These are phyloP conservation scores for Caretta caretta DNA, from an alignment of 2,113 vertebrate species.

Conservation along the genomic window DNA sequence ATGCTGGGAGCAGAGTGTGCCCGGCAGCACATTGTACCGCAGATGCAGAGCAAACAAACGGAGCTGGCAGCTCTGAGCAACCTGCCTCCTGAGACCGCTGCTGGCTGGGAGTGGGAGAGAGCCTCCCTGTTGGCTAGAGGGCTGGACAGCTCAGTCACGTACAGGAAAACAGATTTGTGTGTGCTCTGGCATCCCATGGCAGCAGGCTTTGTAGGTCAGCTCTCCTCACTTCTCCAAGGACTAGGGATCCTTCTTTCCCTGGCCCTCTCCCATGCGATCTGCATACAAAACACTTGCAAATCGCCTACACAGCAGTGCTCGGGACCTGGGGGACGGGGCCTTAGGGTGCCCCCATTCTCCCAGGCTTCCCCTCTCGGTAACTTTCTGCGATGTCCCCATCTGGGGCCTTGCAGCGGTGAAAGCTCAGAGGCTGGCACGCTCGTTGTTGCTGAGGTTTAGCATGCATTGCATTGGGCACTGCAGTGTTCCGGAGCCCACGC, in stretches of 20 bases:
- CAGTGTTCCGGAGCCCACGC: too few species aligned
- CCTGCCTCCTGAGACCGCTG: background rate
- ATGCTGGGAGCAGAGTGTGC: background rate
- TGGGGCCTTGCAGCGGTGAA: background rate
- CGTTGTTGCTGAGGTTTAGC: background rate
- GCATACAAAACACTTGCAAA: background rate
- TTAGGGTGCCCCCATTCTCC: background rate
- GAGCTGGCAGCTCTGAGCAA: background rate
- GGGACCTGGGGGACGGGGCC: background rate
- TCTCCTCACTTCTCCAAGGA: background rate
- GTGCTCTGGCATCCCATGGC: background rate
- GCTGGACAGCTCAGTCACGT: background rate
- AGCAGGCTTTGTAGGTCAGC: background rate
- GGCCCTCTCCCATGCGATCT: background rate
- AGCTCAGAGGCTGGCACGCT: background rate
- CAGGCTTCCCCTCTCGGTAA: background rate
- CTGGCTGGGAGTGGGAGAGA: background rate
- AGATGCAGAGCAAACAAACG: background rate
- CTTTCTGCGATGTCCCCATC: background rate
- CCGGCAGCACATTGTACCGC: background rate
- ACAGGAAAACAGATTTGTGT: background rate
- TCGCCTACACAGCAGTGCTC: accelerated
- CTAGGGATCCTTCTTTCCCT: background rate
- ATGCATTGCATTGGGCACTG: background rate
- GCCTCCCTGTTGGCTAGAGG: background rate